Percentiles rank a stretch among this genome's conserved stretches.
These are phyloP conservation scores for Hepsetus odoe DNA, from an alignment of 2,113 vertebrate genomes.

Conservation along the genomic window DNA sequence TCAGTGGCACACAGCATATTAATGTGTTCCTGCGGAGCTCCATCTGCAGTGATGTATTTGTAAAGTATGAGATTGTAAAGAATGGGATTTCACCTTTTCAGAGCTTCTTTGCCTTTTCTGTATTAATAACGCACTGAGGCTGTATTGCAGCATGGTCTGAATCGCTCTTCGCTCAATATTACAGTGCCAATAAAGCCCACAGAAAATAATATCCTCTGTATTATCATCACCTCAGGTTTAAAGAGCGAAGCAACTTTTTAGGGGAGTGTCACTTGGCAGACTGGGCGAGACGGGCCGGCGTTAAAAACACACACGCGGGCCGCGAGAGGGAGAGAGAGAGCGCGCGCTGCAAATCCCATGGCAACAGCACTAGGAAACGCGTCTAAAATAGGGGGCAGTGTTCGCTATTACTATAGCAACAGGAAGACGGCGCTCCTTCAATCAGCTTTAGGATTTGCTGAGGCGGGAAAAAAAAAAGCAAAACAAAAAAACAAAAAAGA, in stretches of 20 bases:
- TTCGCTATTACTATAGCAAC: slow-evolving; percentile 86
- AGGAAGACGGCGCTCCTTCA: slow-evolving; percentile 74
- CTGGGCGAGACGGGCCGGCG: slow-evolving; percentile 37
- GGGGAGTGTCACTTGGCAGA: slow-evolving; percentile 33
- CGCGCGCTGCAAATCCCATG: slow-evolving; percentile 78
- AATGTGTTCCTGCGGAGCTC: no score
- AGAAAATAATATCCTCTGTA: no score
- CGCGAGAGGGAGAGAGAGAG: slow-evolving; percentile 57
- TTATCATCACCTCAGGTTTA: not conserved
- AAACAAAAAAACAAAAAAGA: slow-evolving; percentile 73
- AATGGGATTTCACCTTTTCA: no score
- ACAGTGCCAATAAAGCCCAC: no score
- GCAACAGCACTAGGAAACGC: slow-evolving; percentile 84
- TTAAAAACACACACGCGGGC: slow-evolving; percentile 55
- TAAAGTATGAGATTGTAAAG: no score
- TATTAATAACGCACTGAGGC: no score
- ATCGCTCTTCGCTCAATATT: no score
- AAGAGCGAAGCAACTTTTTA: slow-evolving; percentile 29
- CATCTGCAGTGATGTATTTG: no score
- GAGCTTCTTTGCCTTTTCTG: no score
- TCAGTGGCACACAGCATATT: no score
- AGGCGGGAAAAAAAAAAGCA: slow-evolving; percentile 62
- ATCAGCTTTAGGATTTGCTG: slow-evolving; percentile 75
- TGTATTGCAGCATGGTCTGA: no score
- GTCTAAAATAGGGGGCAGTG: slow-evolving; percentile 85